Conservation (phyloP, 1,140 invertebrate species). For the Apis dorsata region DNA sequence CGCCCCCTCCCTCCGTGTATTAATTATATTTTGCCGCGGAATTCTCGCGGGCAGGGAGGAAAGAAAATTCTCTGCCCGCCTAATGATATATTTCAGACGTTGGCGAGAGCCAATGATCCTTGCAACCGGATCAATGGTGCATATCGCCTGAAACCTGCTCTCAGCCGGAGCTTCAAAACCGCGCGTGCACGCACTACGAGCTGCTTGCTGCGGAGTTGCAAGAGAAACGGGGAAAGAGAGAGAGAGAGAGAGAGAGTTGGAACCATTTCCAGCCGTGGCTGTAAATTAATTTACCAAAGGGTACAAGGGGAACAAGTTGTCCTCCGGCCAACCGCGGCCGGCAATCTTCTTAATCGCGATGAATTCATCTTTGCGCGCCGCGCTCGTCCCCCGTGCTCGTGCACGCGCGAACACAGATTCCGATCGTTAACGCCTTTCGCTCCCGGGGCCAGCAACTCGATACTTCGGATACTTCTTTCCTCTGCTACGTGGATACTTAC, state of each 20-base stretch:
- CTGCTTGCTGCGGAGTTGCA: neutral
- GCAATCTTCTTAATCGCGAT: constrained; percentile 48
- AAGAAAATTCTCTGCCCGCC: neutral
- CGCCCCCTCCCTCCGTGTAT: constrained; percentile 2
- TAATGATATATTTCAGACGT: constrained; percentile 56
- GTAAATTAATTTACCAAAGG: constrained; percentile 49
- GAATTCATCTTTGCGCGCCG: constrained; percentile 39
- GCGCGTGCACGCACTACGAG: neutral
- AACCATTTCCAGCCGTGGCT: neutral
- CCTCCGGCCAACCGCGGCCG: constrained; percentile 4
- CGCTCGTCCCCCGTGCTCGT: constrained; percentile 11
- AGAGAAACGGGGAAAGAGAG: neutral
- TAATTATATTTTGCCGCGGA: constrained; percentile 30
- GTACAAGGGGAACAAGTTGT: constrained; percentile 34
- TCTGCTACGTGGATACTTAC: neutral
- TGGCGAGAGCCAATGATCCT: constrained; percentile 63
- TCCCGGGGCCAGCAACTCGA: constrained; percentile 33
- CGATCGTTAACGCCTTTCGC: constrained; percentile 48
- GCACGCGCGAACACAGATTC: constrained; percentile 36
- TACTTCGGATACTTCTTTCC: constrained; percentile 18
- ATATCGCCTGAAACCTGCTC: constrained; percentile 62
- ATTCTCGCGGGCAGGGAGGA: neutral
- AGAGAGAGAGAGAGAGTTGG: neutral
- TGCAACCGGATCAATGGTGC: constrained; percentile 64
- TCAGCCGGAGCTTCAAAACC: constrained; percentile 43